Conservation (phyloP, 2,113 vertebrate species). For the Trogon melanurus region DNA sequence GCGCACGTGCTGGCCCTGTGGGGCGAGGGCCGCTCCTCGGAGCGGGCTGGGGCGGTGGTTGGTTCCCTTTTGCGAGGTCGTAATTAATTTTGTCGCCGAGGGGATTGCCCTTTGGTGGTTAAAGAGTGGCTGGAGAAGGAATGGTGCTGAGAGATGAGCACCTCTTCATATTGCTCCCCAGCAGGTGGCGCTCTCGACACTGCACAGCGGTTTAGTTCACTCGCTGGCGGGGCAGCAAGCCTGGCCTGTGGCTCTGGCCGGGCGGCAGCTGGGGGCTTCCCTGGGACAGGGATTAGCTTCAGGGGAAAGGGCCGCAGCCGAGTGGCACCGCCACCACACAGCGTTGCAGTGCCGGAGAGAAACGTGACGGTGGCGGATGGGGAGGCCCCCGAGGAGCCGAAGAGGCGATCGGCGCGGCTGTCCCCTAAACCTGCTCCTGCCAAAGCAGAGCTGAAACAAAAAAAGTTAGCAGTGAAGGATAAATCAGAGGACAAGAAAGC, state of each 20-base stretch:
- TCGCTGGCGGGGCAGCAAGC: fast-evolving
- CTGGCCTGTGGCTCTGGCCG: fast-evolving
- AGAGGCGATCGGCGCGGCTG: too few species aligned
- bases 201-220: fast-evolving
- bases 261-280: fast-evolving
- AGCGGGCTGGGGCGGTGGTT: fast-evolving
- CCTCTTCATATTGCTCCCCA: fast-evolving
- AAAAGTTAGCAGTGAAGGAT: constrained; percentile 47
- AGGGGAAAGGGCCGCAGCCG: fast-evolving
- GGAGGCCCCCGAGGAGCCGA: too few species aligned
- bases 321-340: too few species aligned
- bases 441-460: too few species aligned
- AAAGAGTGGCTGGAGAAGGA: too few species aligned
- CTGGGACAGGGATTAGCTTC: fast-evolving
- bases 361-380: too few species aligned
- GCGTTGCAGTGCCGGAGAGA: too few species aligned
- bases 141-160: too few species aligned
- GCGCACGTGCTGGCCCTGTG: fast-evolving
- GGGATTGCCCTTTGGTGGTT: fast-evolving
- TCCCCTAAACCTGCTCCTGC: too few species aligned
- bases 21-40: fast-evolving
- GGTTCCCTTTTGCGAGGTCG: fast-evolving
- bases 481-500: constrained; percentile 81
- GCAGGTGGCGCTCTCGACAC: fast-evolving
- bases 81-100: fast-evolving